Evolutionary conservation across 2,113 vertebrate species (phyloP).

Genomic region (Protobothrops mucrosquamatus): DNA sequence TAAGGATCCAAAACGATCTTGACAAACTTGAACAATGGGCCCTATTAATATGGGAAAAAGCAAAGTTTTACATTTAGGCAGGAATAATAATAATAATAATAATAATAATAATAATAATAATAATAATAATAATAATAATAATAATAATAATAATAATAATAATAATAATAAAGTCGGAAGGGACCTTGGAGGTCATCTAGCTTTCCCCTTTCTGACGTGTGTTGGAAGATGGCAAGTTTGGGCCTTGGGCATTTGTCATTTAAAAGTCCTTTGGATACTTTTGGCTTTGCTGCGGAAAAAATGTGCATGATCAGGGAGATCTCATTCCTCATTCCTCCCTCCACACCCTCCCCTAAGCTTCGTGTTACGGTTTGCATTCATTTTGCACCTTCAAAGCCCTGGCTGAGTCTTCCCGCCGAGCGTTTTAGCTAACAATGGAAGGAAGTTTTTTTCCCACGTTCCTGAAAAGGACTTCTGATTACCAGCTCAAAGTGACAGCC

Average conservation of each 20-base stretch:
- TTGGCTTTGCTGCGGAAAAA: conserved; percentile 1
- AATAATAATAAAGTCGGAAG: too few relatives aligned
- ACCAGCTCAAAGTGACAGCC: conserved; percentile 68
- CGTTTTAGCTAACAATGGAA: conserved; percentile 62
- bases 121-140: too few relatives aligned
- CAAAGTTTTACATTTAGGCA: too few relatives aligned
- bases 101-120: too few relatives aligned
- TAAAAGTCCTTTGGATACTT: background rate
- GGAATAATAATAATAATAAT: too few relatives aligned
- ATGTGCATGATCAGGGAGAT: fast-evolving
- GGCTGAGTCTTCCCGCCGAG: conserved; percentile 55
- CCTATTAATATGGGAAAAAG: too few relatives aligned
- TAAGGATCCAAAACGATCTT: too few relatives aligned
- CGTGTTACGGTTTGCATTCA: conserved; percentile 12
- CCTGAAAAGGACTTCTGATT: conserved; percentile 76
- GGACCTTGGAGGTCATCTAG: background rate
- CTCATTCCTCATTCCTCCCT: background rate
- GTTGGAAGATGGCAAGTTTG: background rate
- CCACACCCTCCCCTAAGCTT: background rate
- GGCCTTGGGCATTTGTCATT: background rate
- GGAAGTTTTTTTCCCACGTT: conserved; percentile 70
- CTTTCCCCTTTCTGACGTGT: background rate
- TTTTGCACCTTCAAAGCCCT: conserved; percentile 51
- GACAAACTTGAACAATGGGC: too few relatives aligned
- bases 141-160: too few relatives aligned